Evolutionary conservation across 2,888 invertebrate species (phyloP).

Genomic region (Dryadula phaetusa): DNA sequence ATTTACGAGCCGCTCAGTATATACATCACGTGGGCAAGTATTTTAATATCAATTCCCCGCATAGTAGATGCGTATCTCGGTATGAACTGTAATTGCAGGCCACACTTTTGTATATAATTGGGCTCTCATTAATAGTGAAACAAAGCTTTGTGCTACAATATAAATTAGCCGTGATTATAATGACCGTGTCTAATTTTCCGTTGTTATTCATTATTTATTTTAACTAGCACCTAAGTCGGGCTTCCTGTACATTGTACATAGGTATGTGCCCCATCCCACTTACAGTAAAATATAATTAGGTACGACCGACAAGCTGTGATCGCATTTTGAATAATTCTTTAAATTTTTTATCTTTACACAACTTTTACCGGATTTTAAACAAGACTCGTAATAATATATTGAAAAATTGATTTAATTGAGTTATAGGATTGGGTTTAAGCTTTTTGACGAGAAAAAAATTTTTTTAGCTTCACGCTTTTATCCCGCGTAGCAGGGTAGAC

Average conservation of each 20-base stretch:
- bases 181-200: slow-evolving; percentile 22
- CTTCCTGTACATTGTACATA: slow-evolving; percentile 6
- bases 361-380: no score
- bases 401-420: no score
- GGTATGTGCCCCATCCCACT: background rate
- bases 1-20: slow-evolving; percentile 18
- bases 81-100: slow-evolving; percentile 21
- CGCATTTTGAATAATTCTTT: background rate
- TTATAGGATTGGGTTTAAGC: no score
- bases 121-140: slow-evolving; percentile 27
- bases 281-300: background rate
- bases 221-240: background rate
- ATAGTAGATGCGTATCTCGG: slow-evolving; percentile 34
- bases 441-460: no score
- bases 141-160: slow-evolving; percentile 21
- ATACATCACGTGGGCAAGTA: slow-evolving; percentile 2
- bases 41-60: slow-evolving; percentile 31
- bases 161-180: slow-evolving; percentile 26
- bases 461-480: no score
- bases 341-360: no score
- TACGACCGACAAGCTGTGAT: background rate
- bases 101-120: slow-evolving; percentile 31
- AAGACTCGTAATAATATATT: no score
- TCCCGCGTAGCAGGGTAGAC: no score
- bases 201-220: background rate